phyloP scores from a whole-genome alignment of 2,113 vertebrate genomes.

The Clinocottus analis region DNA sequence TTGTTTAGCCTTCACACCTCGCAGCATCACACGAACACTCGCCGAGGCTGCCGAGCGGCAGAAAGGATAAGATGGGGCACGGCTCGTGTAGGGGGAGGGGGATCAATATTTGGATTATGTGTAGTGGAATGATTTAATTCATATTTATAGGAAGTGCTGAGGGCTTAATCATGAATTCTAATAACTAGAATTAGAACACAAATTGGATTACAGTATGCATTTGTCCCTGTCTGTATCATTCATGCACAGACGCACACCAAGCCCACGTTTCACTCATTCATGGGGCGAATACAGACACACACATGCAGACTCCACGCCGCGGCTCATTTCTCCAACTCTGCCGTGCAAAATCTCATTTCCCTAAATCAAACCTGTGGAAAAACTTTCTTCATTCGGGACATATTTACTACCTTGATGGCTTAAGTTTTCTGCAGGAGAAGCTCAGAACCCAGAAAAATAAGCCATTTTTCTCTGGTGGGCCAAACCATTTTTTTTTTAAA shows the following conservation, averaged over 20 bases:
- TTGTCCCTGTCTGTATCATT: slow-evolving; percentile 21
- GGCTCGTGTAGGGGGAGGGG: not conserved
- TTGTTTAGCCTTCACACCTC: slow-evolving; percentile 55
- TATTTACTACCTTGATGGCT: slow-evolving; percentile 34
- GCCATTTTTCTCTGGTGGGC: slow-evolving; percentile 21
- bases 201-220: slow-evolving; percentile 38
- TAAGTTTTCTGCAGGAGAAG: slow-evolving; percentile 26
- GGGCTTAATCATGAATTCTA: slow-evolving; percentile 39
- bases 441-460: slow-evolving; percentile 45
- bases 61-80: slow-evolving; percentile 4
- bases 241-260: slow-evolving; percentile 12
- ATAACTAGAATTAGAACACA: slow-evolving; percentile 28
- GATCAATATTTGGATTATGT: slow-evolving; percentile 55
- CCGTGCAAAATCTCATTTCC: slow-evolving; percentile 43
- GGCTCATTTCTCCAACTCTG: not conserved
- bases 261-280: not conserved
- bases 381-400: not conserved
- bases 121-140: slow-evolving; percentile 35
- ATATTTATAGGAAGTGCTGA: slow-evolving; percentile 49
- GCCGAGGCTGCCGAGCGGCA: not conserved
- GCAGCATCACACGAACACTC: slow-evolving; percentile 3
- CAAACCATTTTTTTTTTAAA: slow-evolving; percentile 1
- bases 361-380: slow-evolving; percentile 47
- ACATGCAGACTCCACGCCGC: not conserved
- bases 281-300: not conserved